Evolutionary conservation across 2,113 vertebrate species (phyloP).

Genomic region (Anoura caudifer): DNA sequence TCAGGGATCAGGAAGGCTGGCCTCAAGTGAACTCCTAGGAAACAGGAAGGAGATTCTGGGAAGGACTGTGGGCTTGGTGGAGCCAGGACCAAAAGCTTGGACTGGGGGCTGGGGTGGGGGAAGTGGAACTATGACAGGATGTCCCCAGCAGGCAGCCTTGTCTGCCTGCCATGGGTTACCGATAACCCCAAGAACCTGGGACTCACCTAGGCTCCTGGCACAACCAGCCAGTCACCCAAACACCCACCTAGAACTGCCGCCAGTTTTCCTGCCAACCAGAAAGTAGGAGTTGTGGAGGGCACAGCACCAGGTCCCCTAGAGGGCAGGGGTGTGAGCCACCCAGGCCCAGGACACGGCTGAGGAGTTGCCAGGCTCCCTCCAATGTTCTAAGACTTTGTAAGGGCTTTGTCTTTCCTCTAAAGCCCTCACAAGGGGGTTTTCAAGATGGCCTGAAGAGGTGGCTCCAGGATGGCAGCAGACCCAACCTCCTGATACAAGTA

Average conservation of each 20-base stretch:
- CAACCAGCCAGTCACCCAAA: conserved; percentile 42
- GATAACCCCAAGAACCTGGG: conserved; percentile 61
- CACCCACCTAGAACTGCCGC: conserved; percentile 60
- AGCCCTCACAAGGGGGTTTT: background rate
- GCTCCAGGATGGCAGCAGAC: background rate
- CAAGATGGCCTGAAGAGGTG: background rate
- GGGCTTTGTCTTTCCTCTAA: background rate
- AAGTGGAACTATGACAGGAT: background rate
- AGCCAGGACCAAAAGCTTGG: background rate
- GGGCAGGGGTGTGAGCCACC: background rate
- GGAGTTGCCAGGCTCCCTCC: conserved; percentile 19
- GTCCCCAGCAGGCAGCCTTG: background rate
- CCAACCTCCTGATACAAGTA: background rate
- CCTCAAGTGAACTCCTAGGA: conserved; percentile 18
- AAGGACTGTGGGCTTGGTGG: background rate
- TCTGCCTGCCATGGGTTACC: conserved; percentile 39
- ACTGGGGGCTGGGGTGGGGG: background rate
- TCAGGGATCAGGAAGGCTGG: background rate
- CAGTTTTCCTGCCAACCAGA: conserved; percentile 56
- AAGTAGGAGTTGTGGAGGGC: conserved; percentile 47
- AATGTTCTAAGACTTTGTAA: background rate
- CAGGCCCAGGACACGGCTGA: background rate
- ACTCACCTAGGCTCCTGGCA: conserved; percentile 49
- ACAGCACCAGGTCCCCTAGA: background rate
- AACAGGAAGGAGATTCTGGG: background rate